Base-by-base conservation (phyloP, 2,797 vertebrate genomes). In the Micrastur ruficollis region DNA sequence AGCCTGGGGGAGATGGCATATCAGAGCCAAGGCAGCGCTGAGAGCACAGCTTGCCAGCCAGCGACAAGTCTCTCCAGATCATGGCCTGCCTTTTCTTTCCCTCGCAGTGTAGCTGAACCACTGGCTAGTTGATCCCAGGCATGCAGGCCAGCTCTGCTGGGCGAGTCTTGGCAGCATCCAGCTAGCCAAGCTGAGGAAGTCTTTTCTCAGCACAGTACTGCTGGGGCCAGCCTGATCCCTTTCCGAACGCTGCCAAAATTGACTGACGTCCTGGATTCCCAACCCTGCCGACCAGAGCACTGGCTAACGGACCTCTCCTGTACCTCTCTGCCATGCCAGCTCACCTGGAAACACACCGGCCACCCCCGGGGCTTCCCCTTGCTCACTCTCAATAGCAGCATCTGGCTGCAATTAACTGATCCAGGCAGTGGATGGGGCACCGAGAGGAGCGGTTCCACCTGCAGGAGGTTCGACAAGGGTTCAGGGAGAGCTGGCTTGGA, bases 1-100 rank as follows among this genome's bases (percentile, higher is more conserved):
- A 66, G 86, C 92, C 96, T 2, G 31, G 63, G 91, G 92, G 79
- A 90, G 58, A 96, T 42, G 74, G 95, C 89, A 85, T 9, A 80
- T 42, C 78, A 29, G 78, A 92, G 91, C 81, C 67, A 76, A 78
- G 81, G 40, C 67, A 75, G 92, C 2, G 1, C 61, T 47, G 58
- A 68, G 16, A 52, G 85, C 74, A 20, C 78, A 23, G 53, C 83
- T 38, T 53, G 86, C 93, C 93, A 94, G 89, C 67, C 86, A 55
- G 50, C 2, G 4, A 93, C 88, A 92, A 94, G 20, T 70, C 86
- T 17, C 78, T 59, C 59, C 27, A 36, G 44, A 84, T 21, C 61
- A 26, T 1, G 0, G 47, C 44, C 72, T 68, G 94, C 63, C 81
- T 49, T 16, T 59, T 5, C 88, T 34, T 17, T 21, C 82, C 80